Conservation (phyloP, 1,140 invertebrate species). For the Euschistus heros region DNA sequence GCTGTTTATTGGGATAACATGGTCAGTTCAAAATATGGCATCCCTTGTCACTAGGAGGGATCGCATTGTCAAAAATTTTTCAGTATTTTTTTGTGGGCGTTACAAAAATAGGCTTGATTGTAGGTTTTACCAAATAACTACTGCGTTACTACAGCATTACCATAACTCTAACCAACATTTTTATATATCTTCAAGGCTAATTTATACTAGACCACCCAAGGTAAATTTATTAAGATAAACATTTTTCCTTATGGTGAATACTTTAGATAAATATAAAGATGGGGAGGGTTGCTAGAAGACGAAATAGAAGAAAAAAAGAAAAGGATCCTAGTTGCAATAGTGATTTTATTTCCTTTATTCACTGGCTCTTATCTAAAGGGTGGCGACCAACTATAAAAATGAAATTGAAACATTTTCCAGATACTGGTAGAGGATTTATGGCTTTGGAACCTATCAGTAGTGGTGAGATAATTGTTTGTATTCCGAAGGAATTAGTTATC, state of each 20-base stretch:
- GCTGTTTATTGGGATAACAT: no score
- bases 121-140: not conserved
- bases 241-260: not conserved
- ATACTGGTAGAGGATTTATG: conserved; percentile 40
- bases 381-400: conserved; percentile 30
- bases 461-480: conserved; percentile 36
- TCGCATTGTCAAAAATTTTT: not conserved
- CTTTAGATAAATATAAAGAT: not conserved
- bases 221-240: conserved; percentile 5
- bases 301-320: conserved; percentile 12
- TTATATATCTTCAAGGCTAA: no score
- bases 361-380: conserved; percentile 31
- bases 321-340: not conserved
- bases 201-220: not conserved
- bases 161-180: no score
- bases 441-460: conserved; percentile 32
- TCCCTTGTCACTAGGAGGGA: not conserved
- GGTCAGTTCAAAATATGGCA: conserved; percentile 9
- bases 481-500: conserved; percentile 37
- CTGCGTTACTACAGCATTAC: no score
- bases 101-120: not conserved
- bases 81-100: not conserved
- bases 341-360: conserved; percentile 24
- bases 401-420: conserved; percentile 28
- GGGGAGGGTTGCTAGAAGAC: conserved; percentile 3